phyloP scores from a whole-genome alignment of 2,113 vertebrate species.

The Falco punctatus region DNA sequence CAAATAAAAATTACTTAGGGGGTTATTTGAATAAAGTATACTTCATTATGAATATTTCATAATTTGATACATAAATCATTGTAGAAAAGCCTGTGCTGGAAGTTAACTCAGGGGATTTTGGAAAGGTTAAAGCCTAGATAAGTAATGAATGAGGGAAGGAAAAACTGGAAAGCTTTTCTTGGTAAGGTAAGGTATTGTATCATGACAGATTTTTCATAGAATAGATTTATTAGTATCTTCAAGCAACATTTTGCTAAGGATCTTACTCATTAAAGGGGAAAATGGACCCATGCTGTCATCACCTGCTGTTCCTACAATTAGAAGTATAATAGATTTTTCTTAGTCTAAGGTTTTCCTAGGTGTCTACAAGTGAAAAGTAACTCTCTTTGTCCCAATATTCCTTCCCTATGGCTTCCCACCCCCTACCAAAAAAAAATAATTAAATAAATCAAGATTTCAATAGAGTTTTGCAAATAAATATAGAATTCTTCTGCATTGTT shows the following conservation, averaged over 20 bases:
- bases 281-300: neutral
- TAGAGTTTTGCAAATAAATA: neutral
- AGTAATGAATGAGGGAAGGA: constrained; percentile 62
- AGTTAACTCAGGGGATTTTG: constrained; percentile 51
- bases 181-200: neutral
- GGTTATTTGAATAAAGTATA: constrained; percentile 21
- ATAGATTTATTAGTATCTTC: constrained; percentile 60
- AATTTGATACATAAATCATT: constrained; percentile 72
- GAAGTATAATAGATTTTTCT: neutral
- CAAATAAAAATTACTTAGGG: constrained; percentile 31
- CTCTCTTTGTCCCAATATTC: neutral
- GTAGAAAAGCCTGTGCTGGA: constrained; percentile 49
- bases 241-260: constrained; percentile 48
- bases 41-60: constrained; percentile 69
- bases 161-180: neutral
- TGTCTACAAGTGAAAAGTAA: neutral
- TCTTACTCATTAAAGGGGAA: constrained; percentile 11
- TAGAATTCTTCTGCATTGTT: neutral
- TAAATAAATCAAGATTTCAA: neutral
- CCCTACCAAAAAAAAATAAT: neutral
- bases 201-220: constrained; percentile 39
- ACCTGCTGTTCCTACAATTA: constrained; percentile 14
- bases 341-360: neutral
- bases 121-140: constrained; percentile 70
- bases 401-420: neutral